phyloP scores from a whole-genome alignment of 1,140 invertebrate genomes.

The Bacillus rossius region DNA sequence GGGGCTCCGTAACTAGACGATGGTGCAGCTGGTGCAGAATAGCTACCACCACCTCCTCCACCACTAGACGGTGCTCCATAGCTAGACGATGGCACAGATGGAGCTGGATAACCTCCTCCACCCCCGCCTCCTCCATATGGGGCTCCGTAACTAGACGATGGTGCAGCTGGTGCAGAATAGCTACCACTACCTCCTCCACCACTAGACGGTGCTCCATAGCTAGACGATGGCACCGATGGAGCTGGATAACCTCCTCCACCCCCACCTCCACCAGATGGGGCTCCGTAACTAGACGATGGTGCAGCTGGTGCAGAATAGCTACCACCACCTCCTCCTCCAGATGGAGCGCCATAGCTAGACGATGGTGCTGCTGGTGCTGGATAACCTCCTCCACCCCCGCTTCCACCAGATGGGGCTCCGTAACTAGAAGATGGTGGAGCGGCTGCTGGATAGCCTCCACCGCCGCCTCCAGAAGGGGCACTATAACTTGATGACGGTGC shows the following conservation, averaged over 20 bases:
- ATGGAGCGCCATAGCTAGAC: slow-evolving; percentile 40
- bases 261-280: slow-evolving; percentile 21
- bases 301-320: slow-evolving; percentile 37
- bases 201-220: slow-evolving; percentile 21
- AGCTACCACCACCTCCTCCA: background rate
- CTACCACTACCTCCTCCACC: slow-evolving; percentile 14
- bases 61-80: slow-evolving; percentile 11
- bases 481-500: slow-evolving; percentile 35
- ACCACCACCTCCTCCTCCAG: slow-evolving; percentile 37
- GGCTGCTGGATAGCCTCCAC: background rate
- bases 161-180: slow-evolving; percentile 37
- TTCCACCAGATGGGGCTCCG: no score
- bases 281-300: slow-evolving; percentile 25
- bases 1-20: slow-evolving; percentile 7
- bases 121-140: slow-evolving; percentile 21
- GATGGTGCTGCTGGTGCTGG: background rate
- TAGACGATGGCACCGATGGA: slow-evolving; percentile 41
- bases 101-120: slow-evolving; percentile 17
- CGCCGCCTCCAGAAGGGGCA: slow-evolving; percentile 9
- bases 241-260: slow-evolving; percentile 6
- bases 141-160: slow-evolving; percentile 25
- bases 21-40: no score
- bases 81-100: slow-evolving; percentile 13
- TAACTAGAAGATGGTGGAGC: background rate
- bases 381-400: slow-evolving; percentile 8